Evolutionary conservation across 2,888 invertebrate genomes (phyloP).

Genomic region (Lasius fuliginosus): DNA sequence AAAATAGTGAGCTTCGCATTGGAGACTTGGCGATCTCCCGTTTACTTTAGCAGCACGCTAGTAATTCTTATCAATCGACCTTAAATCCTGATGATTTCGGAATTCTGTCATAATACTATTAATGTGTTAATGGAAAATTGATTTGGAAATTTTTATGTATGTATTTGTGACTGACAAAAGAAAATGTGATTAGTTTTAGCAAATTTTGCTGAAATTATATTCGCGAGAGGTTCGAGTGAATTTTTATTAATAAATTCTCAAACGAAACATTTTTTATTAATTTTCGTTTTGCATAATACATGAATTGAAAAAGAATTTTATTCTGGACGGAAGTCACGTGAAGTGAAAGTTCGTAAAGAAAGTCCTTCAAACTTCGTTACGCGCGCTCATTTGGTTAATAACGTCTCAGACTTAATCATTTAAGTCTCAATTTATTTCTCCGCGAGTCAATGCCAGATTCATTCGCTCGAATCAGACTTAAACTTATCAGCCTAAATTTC

Average conservation of each 20-base stretch:
- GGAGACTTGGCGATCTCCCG: conserved; percentile 79
- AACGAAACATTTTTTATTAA: background rate
- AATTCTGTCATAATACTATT: background rate
- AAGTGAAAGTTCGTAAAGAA: background rate
- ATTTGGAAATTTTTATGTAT: background rate
- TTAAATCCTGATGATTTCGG: conserved; percentile 22
- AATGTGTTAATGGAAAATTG: background rate
- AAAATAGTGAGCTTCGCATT: conserved; percentile 77
- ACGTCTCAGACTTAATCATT: conserved; percentile 17
- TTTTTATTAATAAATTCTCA: background rate
- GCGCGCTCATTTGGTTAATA: conserved; percentile 29
- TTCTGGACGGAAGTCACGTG: background rate
- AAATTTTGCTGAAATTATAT: background rate
- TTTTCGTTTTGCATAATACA: background rate
- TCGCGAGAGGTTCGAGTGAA: background rate
- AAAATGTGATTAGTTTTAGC: background rate
- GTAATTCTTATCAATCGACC: conserved; percentile 76
- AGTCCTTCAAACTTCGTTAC: conserved; percentile 2
- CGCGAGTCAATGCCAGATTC: conserved; percentile 17
- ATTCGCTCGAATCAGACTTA: background rate
- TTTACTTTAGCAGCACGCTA: conserved; percentile 77
- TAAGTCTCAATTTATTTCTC: conserved; percentile 21
- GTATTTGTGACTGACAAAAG: background rate
- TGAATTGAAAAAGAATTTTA: background rate
- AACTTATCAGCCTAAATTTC: background rate